Evolutionary conservation across 2,888 invertebrate genomes (phyloP), one percentile per base, ranked within the genome.

Genomic region (Pterostichus niger): DNA sequence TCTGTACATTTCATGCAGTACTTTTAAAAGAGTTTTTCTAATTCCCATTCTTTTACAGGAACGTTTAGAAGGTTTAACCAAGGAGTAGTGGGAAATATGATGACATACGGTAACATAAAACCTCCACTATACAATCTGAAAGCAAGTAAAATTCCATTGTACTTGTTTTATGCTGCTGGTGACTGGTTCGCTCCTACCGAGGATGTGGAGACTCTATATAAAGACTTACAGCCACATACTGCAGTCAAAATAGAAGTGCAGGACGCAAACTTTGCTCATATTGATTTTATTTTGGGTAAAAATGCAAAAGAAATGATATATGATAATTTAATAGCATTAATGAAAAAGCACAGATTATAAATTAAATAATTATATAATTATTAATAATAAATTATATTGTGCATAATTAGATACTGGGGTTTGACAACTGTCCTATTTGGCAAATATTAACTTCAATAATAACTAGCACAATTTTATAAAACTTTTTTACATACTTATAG

Each of bases 301-400:
- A 75, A 75, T 49, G 52, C 49, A 3, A 75, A 75, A 17, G 52
- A 75, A 75, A 44, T 44, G 44, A 46, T 71, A 9, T 44, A 71
- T 71, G 46, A 71, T 40, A 40, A 40, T 15, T 9, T 71, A 15
- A 71, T 71, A 10, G 44, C 5, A 13, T 17, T 71, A 7, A 71
- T 71, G 71, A 33, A 64, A 31, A 40, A 40, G 40, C 40, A 40
- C 5, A 40, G 9, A 7, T 40, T 40, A 9, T 40, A 40, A 5
- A 3, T 40, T 40, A 40, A 7, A 6, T 40, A 40, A 7, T 40
- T 40, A 40, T 40, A 40, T 40, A 40, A 40, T 7, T 40, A 40
- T 40, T 40, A 40, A 40, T 40, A 1, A 40, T 40, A 5, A 40
- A 3, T 40, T 40, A 9, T 40, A 40, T 40, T 40, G 1, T 40